Evolutionary conservation across 2,113 vertebrate genomes (phyloP).

Genomic region (Himantopus leucocephalus): DNA sequence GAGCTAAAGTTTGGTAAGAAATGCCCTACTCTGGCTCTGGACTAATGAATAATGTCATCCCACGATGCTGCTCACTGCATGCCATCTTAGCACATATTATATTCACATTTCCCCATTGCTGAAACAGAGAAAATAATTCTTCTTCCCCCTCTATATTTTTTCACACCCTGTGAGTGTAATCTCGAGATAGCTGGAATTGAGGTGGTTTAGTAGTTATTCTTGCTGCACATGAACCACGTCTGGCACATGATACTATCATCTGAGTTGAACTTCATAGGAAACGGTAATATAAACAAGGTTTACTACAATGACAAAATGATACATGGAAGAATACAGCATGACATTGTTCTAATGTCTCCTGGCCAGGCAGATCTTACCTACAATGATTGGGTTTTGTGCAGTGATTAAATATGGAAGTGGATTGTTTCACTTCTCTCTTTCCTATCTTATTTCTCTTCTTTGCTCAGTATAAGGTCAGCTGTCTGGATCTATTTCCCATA

Average conservation of each 20-base stretch:
- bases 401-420: not conserved
- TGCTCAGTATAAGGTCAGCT: not conserved
- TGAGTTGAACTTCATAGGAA: not conserved
- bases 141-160: not conserved
- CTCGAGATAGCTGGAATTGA: not conserved
- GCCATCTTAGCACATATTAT: not conserved
- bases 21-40: not conserved
- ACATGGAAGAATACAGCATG: not conserved
- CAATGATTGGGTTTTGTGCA: not conserved
- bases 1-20: not conserved
- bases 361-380: not conserved
- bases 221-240: accelerated
- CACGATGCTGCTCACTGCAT: accelerated
- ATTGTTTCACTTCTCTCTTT: not conserved
- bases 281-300: not conserved
- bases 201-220: not conserved
- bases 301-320: not conserved
- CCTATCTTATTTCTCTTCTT: not conserved
- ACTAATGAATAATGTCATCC: not conserved
- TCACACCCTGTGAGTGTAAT: not conserved
- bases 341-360: not conserved
- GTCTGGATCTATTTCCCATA: not conserved
- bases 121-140: not conserved
- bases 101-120: not conserved
- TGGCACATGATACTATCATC: not conserved